These are phyloP conservation scores for Gonioctena quinquepunctata DNA, from an alignment of 1,140 invertebrate genomes.

Conservation along the genomic window DNA sequence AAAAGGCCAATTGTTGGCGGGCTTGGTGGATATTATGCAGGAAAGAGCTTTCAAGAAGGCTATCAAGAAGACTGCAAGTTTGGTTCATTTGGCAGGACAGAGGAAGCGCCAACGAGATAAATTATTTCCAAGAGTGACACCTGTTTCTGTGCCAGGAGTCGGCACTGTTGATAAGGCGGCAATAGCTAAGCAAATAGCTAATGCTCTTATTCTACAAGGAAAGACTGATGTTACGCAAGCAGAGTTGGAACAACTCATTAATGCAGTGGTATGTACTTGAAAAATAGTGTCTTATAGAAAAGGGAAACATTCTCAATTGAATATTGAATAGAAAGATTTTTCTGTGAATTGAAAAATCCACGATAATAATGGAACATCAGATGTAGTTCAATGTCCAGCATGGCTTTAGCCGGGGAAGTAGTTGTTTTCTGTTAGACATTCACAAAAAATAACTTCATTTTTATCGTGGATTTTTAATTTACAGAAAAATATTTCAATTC, in stretches of 20 bases:
- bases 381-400: too few species aligned
- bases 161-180: constrained; percentile 71
- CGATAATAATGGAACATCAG: too few species aligned
- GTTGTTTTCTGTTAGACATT: too few species aligned
- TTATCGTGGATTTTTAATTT: too few species aligned
- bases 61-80: constrained; percentile 68
- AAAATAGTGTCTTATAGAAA: too few species aligned
- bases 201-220: constrained; percentile 74
- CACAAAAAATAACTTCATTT: too few species aligned
- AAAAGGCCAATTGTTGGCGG: constrained; percentile 77
- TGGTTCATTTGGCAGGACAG: constrained; percentile 66
- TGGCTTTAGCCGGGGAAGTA: too few species aligned
- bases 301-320: too few species aligned
- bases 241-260: constrained; percentile 76
- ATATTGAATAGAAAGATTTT: too few species aligned
- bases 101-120: constrained; percentile 54
- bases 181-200: constrained; percentile 77
- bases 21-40: constrained; percentile 69
- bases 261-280: constrained; percentile 70
- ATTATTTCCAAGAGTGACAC: constrained; percentile 51
- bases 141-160: constrained; percentile 67
- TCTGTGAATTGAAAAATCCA: too few species aligned
- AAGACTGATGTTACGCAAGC: constrained; percentile 75
- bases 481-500: too few species aligned
- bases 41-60: constrained; percentile 65